A percentile compares a stretch with the other conserved stretches of the same genome.
Evolutionary conservation across 2,113 vertebrate genomes (phyloP).

Genomic region (Dicaeum eximium): DNA sequence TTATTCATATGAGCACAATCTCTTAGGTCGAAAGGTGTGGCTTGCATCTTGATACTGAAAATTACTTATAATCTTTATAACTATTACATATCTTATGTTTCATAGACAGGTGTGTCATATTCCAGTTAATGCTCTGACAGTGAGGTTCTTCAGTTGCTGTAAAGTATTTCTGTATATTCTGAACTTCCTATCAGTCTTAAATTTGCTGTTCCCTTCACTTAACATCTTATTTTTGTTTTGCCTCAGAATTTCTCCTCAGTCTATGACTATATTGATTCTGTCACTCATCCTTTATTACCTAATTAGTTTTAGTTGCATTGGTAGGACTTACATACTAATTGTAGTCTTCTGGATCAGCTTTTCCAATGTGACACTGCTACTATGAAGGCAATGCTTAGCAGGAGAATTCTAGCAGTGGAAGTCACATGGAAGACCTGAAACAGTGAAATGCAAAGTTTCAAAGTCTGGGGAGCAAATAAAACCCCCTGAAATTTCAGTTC

Average conservation of each 20-base stretch:
- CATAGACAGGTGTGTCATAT: background rate
- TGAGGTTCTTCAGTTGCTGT: background rate
- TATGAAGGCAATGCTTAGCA: background rate
- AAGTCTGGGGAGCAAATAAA: background rate
- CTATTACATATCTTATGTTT: background rate
- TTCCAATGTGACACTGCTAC: background rate
- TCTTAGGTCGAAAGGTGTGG: slow-evolving; percentile 7
- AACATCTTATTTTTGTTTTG: background rate
- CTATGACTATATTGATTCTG: slow-evolving; percentile 14
- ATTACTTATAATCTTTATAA: background rate
- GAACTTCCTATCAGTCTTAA: slow-evolving; percentile 29
- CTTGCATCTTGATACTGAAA: slow-evolving; percentile 37
- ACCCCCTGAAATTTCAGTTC: background rate
- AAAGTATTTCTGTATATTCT: background rate
- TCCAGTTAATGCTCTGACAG: background rate
- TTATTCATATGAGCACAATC: slow-evolving; percentile 39
- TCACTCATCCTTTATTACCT: slow-evolving; percentile 11
- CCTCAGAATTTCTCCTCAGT: background rate
- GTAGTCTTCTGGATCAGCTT: background rate
- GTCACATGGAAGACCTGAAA: background rate
- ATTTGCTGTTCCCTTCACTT: background rate
- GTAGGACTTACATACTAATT: background rate
- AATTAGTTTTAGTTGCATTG: background rate
- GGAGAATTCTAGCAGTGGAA: background rate
- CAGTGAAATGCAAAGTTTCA: background rate